These are phyloP conservation scores for Crioceris asparagi DNA, from an alignment of 2,888 invertebrate genomes.

Conservation along the genomic window DNA sequence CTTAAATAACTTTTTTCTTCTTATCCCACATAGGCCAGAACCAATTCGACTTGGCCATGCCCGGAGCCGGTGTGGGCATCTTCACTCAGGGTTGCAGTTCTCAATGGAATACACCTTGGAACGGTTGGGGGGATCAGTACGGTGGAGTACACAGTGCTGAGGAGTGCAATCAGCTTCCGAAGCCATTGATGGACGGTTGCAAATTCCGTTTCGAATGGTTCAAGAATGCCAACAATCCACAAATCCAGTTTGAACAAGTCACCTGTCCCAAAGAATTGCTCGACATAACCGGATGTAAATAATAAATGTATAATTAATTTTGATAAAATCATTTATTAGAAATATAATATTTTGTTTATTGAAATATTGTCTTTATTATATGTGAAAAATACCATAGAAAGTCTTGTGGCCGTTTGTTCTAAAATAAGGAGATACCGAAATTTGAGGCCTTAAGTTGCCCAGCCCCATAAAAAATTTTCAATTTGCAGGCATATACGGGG, in stretches of 20 bases:
- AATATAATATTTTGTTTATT: too few species aligned
- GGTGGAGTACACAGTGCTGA: conserved; percentile 18
- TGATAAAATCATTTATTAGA: too few species aligned
- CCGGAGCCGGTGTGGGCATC: conserved; percentile 18
- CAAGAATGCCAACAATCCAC: conserved; percentile 7
- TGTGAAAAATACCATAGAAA: too few species aligned
- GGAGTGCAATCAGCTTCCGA: conserved; percentile 17
- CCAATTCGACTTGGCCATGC: conserved; percentile 12
- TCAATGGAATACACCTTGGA: conserved; percentile 18
- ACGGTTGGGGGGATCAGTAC: conserved; percentile 20
- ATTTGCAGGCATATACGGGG: too few species aligned
- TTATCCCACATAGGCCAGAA: too few species aligned
- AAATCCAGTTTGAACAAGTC: conserved; percentile 7
- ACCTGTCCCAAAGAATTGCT: conserved; percentile 8
- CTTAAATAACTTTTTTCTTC: too few species aligned
- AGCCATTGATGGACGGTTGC: conserved; percentile 15
- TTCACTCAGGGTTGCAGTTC: conserved; percentile 17
- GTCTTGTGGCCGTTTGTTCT: too few species aligned
- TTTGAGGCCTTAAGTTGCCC: too few species aligned
- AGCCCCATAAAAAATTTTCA: too few species aligned
- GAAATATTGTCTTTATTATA: too few species aligned
- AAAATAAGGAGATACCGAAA: too few species aligned
- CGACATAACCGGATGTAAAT: conserved; percentile 6
- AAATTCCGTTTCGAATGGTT: conserved; percentile 16
- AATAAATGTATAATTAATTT: neutral